Percentiles rank a stretch among this genome's conserved stretches.
These are phyloP conservation scores for Caenorhabditis sp. DNA, from an alignment of 2,888 invertebrate species.

Conservation along the genomic window DNA sequence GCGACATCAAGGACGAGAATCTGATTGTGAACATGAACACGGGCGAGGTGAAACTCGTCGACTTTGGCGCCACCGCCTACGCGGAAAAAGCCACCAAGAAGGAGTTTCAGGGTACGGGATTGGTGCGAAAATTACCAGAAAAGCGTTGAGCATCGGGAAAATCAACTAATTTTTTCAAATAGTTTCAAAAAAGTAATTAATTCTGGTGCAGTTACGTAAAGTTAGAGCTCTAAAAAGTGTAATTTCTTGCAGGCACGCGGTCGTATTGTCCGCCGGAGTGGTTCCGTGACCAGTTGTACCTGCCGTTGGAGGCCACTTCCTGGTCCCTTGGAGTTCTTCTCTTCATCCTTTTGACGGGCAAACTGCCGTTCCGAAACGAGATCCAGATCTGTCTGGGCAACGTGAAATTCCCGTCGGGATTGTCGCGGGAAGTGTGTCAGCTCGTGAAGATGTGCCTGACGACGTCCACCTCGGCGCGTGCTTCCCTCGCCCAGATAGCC, in stretches of 20 bases:
- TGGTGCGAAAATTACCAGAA: background rate
- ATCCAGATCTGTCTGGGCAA: conserved; percentile 75
- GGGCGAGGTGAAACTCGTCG: conserved; percentile 74
- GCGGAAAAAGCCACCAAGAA: conserved; percentile 72
- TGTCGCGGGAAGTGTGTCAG: conserved; percentile 65
- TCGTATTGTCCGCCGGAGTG: conserved; percentile 77
- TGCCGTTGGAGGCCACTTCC: conserved; percentile 82
- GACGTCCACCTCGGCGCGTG: conserved; percentile 60
- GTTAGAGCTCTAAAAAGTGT: background rate
- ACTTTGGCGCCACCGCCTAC: conserved; percentile 75
- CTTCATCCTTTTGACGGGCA: conserved; percentile 72
- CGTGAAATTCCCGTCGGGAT: conserved; percentile 69
- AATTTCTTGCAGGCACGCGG: conserved; percentile 63
- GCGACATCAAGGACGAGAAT: conserved; percentile 78
- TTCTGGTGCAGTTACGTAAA: background rate
- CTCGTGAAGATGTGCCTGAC: conserved; percentile 67
- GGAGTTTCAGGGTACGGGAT: conserved; percentile 68
- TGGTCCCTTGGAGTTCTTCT: conserved; percentile 88
- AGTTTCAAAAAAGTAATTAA: background rate
- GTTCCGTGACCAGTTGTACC: conserved; percentile 73
- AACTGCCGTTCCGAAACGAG: conserved; percentile 73
- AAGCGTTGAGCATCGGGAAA: background rate
- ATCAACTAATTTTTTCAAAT: background rate
- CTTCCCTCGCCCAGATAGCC: conserved; percentile 53
- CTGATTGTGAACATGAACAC: conserved; percentile 75